A percentile compares a stretch with the other conserved stretches of the same genome.
Conservation (phyloP, 2,113 vertebrate species). For the Fregetta grallaria region DNA sequence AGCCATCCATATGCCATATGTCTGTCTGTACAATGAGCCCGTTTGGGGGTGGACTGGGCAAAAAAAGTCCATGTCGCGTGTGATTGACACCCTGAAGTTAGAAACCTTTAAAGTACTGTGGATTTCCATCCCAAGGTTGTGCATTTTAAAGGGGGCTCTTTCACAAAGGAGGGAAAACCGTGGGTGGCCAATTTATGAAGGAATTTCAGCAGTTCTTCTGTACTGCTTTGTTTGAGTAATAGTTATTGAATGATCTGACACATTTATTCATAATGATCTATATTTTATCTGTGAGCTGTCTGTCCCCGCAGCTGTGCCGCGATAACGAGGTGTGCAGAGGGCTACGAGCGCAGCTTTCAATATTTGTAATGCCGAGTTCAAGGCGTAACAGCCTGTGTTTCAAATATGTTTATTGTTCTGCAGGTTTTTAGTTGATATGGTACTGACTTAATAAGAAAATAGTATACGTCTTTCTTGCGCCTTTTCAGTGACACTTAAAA, state of each 20-base stretch:
- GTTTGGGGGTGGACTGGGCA: not conserved
- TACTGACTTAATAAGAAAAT: not conserved
- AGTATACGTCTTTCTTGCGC: not conserved
- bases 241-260: conserved; percentile 24
- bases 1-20: not conserved
- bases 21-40: not conserved
- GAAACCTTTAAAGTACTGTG: not conserved
- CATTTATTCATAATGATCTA: not conserved
- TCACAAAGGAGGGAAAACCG: not conserved
- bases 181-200: not conserved
- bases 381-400: not conserved
- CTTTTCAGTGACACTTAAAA: conserved; percentile 29
- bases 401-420: not conserved
- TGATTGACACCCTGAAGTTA: not conserved
- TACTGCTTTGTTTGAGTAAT: not conserved
- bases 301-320: not conserved
- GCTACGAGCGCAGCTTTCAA: not conserved
- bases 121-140: not conserved
- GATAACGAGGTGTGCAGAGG: not conserved
- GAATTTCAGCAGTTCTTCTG: not conserved
- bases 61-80: not conserved
- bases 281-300: conserved; percentile 20
- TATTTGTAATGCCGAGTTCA: not conserved
- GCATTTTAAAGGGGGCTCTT: not conserved
- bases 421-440: not conserved